Conservation (phyloP, 1,140 invertebrate species). For the Hycleus cichorii region DNA sequence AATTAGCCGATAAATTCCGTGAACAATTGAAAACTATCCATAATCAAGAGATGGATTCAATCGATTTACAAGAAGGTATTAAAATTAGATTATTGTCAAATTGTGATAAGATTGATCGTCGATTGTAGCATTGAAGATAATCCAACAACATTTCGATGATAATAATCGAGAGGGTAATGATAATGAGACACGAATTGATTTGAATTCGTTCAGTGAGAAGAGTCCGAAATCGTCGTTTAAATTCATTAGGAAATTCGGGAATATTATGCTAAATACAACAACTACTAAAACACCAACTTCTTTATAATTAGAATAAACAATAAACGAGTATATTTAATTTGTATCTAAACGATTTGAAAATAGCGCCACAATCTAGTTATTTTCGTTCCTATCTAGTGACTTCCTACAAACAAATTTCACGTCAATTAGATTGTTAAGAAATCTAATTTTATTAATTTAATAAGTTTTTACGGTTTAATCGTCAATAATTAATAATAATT, state of each 20-base stretch:
- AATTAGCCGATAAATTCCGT: conserved; percentile 73
- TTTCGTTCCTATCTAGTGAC: no score
- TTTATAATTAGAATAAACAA: no score
- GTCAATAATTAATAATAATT: no score
- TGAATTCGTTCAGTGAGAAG: neutral
- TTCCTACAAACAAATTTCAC: no score
- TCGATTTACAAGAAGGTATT: conserved; percentile 71
- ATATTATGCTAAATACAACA: neutral
- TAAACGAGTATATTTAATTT: no score
- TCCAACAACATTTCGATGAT: conserved; percentile 27
- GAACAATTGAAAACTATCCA: conserved; percentile 72
- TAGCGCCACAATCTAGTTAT: no score
- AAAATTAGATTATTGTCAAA: neutral
- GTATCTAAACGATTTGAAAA: no score
- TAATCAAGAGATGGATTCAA: conserved; percentile 77
- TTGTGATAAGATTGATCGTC: no score
- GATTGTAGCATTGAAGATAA: conserved; percentile 28
- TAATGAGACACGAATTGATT: neutral
- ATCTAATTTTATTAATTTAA: no score
- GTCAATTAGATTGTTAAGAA: no score
- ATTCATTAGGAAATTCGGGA: neutral
- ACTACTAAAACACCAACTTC: no score
- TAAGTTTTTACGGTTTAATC: no score
- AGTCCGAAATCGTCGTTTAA: neutral
- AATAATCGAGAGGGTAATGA: neutral